phyloP scores from a whole-genome alignment of 2,888 invertebrate genomes.

The Metalampra italica region DNA sequence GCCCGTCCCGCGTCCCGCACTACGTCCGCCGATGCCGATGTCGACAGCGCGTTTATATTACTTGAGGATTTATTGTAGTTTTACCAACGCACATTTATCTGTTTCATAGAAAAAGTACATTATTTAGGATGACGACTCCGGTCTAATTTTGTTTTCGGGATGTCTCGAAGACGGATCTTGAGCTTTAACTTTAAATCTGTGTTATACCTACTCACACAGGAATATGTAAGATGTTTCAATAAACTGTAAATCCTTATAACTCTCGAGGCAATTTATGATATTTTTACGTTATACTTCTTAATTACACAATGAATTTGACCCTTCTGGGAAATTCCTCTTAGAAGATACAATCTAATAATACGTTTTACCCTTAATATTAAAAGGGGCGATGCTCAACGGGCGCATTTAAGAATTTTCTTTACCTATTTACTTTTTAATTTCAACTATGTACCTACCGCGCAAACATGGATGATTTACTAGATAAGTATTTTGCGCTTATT shows the following conservation, averaged over 20 bases:
- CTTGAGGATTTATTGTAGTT: slow-evolving; percentile 71
- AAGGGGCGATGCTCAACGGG: not conserved
- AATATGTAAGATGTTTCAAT: too few species aligned
- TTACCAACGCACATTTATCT: slow-evolving; percentile 65
- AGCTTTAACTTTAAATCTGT: not conserved
- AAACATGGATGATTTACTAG: too few species aligned
- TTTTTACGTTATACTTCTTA: too few species aligned
- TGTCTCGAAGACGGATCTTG: not conserved
- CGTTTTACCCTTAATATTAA: slow-evolving; percentile 6
- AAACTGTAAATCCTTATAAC: too few species aligned
- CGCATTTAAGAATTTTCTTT: slow-evolving; percentile 3
- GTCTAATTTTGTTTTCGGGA: not conserved
- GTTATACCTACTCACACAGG: too few species aligned
- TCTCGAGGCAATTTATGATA: too few species aligned
- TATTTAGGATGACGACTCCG: not conserved
- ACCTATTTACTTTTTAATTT: not conserved
- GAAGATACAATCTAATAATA: slow-evolving; percentile 2
- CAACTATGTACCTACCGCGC: too few species aligned
- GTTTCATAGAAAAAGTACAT: slow-evolving; percentile 31
- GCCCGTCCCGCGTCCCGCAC: slow-evolving; percentile 37
- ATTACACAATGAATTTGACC: slow-evolving; percentile 1
- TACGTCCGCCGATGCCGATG: slow-evolving; percentile 46
- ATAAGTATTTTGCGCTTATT: too few species aligned
- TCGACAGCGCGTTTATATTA: slow-evolving; percentile 73
- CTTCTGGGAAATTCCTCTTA: slow-evolving; percentile 1